Percentiles rank a stretch among this genome's conserved stretches.
Conservation (phyloP, 2,797 vertebrate genomes). For the Melanotaenia pygmaea region DNA sequence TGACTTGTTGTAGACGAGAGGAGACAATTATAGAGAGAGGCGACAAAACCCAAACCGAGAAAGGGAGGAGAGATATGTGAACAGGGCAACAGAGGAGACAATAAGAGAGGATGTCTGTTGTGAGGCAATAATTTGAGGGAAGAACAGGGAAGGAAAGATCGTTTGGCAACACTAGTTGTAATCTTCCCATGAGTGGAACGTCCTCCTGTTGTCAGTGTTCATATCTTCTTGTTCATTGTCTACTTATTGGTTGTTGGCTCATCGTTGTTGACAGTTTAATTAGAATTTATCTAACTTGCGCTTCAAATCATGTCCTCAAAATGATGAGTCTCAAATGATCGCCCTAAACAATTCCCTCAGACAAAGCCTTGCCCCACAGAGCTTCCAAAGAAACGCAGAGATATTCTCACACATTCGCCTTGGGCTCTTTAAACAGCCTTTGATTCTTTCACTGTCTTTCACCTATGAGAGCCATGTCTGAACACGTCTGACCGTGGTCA, state of each 20-base stretch:
- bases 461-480: constrained; percentile 51
- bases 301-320: background rate
- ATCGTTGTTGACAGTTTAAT: constrained; percentile 30
- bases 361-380: background rate
- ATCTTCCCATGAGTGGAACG: constrained; percentile 46
- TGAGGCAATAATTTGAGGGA: constrained; percentile 66
- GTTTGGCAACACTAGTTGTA: constrained; percentile 34
- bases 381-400: background rate
- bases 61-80: constrained; percentile 53
- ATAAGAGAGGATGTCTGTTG: constrained; percentile 49
- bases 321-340: background rate
- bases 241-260: constrained; percentile 14
- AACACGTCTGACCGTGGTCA: constrained; percentile 55
- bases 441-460: constrained; percentile 41
- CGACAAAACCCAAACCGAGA: constrained; percentile 15
- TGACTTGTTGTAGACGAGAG: background rate
- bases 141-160: constrained; percentile 37
- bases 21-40: constrained; percentile 38
- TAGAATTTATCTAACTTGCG: constrained; percentile 7
- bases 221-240: constrained; percentile 38
- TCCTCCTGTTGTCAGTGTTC: constrained; percentile 25
- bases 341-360: background rate
- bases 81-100: constrained; percentile 27
- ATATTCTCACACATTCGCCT: constrained; percentile 12
- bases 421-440: constrained; percentile 31